Conservation (phyloP, 2,113 vertebrate genomes). For the Hemiscyllium ocellatum region DNA sequence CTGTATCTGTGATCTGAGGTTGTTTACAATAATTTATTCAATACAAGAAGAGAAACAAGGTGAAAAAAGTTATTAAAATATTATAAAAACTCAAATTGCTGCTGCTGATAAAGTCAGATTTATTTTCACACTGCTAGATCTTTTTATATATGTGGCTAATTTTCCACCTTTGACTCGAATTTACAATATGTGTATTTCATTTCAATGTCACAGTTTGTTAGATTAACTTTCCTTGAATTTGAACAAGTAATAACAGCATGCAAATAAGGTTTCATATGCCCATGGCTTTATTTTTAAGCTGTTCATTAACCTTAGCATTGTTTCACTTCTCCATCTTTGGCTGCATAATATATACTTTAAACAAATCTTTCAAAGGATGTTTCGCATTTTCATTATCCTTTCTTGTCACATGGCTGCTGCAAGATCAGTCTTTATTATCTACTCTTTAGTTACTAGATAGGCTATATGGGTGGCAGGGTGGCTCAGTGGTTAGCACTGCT, state of each 20-base stretch:
- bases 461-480: no score
- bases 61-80: background rate
- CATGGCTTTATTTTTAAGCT: background rate
- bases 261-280: background rate
- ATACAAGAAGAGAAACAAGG: no score
- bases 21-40: no score
- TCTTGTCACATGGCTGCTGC: background rate
- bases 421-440: background rate
- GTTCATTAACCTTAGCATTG: background rate
- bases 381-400: background rate
- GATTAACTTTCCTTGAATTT: background rate
- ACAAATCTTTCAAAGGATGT: background rate
- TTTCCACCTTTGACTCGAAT: background rate
- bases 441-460: background rate
- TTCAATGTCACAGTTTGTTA: background rate
- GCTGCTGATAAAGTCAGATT: background rate
- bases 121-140: background rate
- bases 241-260: background rate
- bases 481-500: no score
- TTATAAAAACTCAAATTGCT: background rate
- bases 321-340: background rate
- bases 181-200: background rate
- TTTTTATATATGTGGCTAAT: background rate
- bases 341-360: background rate
- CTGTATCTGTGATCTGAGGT: no score